These are phyloP conservation scores for Drosophila baimaii DNA, from an alignment of 1,140 invertebrate species.

Conservation along the genomic window DNA sequence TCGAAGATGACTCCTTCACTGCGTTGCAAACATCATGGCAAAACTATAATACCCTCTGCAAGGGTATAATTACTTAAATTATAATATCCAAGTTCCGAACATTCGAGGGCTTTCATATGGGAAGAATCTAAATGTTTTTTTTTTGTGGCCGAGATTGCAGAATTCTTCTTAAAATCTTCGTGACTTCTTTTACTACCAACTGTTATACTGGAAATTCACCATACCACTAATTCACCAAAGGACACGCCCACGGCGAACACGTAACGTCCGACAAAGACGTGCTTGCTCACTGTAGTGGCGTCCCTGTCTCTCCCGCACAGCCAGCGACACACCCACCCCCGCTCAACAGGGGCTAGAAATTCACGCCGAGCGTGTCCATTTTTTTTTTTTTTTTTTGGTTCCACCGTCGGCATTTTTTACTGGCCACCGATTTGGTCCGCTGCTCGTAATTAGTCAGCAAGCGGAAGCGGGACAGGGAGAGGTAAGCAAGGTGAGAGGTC, in stretches of 20 bases:
- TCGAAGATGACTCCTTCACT: too few species aligned
- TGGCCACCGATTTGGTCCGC: background rate
- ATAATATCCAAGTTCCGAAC: too few species aligned
- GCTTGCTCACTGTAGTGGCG: background rate
- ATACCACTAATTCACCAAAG: background rate
- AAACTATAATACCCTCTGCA: too few species aligned
- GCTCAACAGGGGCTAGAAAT: background rate
- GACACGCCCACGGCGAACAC: background rate
- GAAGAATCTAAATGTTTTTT: too few species aligned
- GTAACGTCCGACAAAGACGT: background rate
- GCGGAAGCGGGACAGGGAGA: background rate
- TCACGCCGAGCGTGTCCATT: conserved; percentile 7
- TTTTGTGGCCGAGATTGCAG: too few species aligned
- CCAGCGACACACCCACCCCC: conserved; percentile 3
- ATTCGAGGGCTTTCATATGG: too few species aligned
- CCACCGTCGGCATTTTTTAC: background rate
- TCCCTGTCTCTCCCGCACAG: conserved; percentile 6
- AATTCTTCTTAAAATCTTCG: too few species aligned
- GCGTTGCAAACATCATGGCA: too few species aligned
- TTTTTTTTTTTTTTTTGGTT: conserved; percentile 5
- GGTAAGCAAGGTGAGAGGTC: background rate
- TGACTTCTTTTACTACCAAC: background rate
- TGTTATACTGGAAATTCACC: conserved; percentile 10
- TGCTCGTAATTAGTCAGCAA: background rate
- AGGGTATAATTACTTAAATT: too few species aligned